Evolutionary conservation across 2,113 vertebrate genomes (phyloP), one percentile per base, ranked within the genome.

Genomic region (Hippocampus mohnikei): DNA sequence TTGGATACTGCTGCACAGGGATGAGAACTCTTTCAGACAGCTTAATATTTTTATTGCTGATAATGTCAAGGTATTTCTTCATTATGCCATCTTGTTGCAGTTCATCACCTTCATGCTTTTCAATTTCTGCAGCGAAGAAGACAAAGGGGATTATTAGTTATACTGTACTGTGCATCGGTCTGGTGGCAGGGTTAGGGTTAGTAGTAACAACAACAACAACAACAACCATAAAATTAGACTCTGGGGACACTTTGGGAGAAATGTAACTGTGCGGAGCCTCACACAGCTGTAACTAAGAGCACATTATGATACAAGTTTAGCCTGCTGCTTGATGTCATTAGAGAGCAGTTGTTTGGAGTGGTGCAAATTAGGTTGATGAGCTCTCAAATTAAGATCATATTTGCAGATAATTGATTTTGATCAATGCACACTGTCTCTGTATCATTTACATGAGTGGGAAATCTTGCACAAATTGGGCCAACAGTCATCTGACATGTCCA

Each of bases 31-130:
- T 94, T 88, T 99, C 97, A 3, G 94, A 96, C 48, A 99, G 93
- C 90, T 99, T 99, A 91, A 98, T 98, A 82, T 99, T 99, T 94
- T 98, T 98, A 94, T 99, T 99, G 92, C 97, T 98, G 94, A 99
- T 99, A 84, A 99, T 94, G 88, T 99, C 97, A 74, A 99, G 93
- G 52, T 99, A 99, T 76, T 99, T 98, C 90, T 98, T 98, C 83
- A 95, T 93, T 83, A 96, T 95, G 21, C 94, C 95, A 84, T 98
- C 96, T 74, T 96, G 98, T 89, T 94, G 95, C 78, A 91, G 85
- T 84, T 96, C 96, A 11, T 95, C 94, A 15, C 92, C 92, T 74
- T 98, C 95, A 80, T 93, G 95, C 89, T 98, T 98, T 88, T 96
- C 95, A 81, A 99, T 98, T 93, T 99, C 97, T 99, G 93, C 82